Percentiles rank a stretch among this genome's conserved stretches.
Evolutionary conservation across 2,888 invertebrate genomes (phyloP).

Genomic region (Eupithecia dodoneata): DNA sequence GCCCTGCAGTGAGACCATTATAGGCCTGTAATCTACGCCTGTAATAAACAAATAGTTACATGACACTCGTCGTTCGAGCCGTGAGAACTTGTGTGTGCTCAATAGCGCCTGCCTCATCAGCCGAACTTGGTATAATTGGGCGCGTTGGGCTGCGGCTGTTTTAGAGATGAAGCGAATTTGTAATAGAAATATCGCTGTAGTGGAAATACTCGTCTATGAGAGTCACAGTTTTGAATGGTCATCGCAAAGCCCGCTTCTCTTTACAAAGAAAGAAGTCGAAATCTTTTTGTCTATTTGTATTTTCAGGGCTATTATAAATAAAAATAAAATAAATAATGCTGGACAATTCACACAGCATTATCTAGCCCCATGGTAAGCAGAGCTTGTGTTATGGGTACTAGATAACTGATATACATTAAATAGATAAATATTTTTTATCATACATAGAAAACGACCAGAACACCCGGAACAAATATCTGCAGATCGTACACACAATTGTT

Average conservation of each 20-base stretch:
- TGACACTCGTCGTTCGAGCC: slow-evolving; percentile 26
- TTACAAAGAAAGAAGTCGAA: neutral
- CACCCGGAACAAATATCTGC: too few species aligned
- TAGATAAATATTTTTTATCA: too few species aligned
- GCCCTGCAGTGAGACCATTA: too few species aligned
- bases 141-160: slow-evolving; percentile 43
- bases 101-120: slow-evolving; percentile 61
- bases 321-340: too few species aligned
- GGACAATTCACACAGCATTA: too few species aligned
- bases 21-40: too few species aligned
- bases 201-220: neutral
- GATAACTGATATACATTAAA: too few species aligned
- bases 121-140: slow-evolving; percentile 75
- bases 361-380: too few species aligned
- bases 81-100: slow-evolving; percentile 55
- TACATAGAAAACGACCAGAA: too few species aligned
- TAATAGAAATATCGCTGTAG: neutral
- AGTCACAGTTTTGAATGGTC: neutral
- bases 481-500: too few species aligned
- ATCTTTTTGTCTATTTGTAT: neutral
- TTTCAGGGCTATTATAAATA: neutral
- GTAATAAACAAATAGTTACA: slow-evolving; percentile 8
- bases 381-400: too few species aligned
- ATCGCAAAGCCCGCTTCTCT: neutral
- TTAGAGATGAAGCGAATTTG: neutral